These are phyloP conservation scores for Hyalella azteca DNA, from an alignment of 2,888 invertebrate species.

Conservation along the genomic window DNA sequence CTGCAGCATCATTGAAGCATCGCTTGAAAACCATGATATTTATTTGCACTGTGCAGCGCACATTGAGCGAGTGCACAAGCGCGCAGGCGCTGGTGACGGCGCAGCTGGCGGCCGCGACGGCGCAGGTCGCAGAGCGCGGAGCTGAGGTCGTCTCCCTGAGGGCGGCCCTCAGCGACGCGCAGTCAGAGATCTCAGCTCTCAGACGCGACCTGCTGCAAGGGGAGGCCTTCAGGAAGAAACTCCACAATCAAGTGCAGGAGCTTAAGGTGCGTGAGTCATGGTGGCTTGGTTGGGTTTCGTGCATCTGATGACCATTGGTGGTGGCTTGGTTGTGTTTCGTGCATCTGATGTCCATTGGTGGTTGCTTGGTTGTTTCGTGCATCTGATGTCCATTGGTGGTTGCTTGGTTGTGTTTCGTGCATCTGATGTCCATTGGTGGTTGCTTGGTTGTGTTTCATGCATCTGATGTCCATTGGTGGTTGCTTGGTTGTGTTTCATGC, in stretches of 20 bases:
- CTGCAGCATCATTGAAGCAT: no score
- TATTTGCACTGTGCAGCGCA: no score
- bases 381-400: no score
- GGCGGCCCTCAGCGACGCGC: slow-evolving; percentile 31
- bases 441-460: no score
- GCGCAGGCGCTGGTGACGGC: slow-evolving; percentile 50
- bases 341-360: no score
- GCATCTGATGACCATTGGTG: neutral
- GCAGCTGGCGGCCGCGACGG: slow-evolving; percentile 44
- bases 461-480: no score
- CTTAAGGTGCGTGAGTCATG: slow-evolving; percentile 52
- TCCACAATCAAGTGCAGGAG: slow-evolving; percentile 59
- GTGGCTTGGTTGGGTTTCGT: neutral
- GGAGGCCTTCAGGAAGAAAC: slow-evolving; percentile 58
- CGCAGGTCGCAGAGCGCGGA: slow-evolving; percentile 43
- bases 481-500: no score
- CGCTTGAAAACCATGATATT: no score
- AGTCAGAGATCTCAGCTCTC: slow-evolving; percentile 41
- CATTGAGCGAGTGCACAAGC: slow-evolving; percentile 49
- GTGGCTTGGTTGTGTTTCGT: neutral
- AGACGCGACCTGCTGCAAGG: slow-evolving; percentile 54
- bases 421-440: no score
- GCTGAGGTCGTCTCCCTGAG: slow-evolving; percentile 38
- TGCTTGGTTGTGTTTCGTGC: no score
- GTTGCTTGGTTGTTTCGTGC: no score